Evolutionary conservation across 2,797 vertebrate genomes (phyloP).

Genomic region (Carapus acus): DNA sequence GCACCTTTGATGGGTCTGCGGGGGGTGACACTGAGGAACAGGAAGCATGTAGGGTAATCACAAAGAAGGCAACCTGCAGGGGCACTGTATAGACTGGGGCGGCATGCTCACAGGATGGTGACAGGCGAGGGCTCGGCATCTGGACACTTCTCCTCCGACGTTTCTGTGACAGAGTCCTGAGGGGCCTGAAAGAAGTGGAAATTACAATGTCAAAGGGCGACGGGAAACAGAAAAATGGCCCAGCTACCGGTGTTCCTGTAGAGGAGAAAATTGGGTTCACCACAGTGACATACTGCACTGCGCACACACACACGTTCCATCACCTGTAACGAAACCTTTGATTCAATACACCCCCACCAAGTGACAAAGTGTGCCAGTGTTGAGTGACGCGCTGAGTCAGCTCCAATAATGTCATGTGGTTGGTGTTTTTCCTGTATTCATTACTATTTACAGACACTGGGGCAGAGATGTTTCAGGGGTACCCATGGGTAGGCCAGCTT

Average conservation of each 20-base stretch:
- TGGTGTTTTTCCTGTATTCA: neutral
- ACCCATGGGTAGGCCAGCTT: too few species aligned
- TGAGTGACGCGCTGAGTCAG: neutral
- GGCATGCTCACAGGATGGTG: constrained; percentile 67
- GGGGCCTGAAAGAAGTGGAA: constrained; percentile 9
- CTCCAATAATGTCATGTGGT: neutral
- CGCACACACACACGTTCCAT: too few species aligned
- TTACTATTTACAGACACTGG: too few species aligned
- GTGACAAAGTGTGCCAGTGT: constrained; percentile 1
- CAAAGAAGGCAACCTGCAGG: too few species aligned
- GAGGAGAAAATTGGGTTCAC: neutral
- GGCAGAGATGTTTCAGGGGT: too few species aligned
- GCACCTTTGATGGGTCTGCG: constrained; percentile 74
- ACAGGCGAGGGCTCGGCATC: constrained; percentile 47
- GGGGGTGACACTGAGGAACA: constrained; percentile 62
- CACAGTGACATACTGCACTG: neutral
- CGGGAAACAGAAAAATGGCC: neutral
- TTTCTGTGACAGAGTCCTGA: constrained; percentile 44
- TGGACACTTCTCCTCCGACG: constrained; percentile 57
- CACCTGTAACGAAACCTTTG: neutral
- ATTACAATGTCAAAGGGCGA: constrained; percentile 3
- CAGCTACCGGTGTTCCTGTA: constrained; percentile 5
- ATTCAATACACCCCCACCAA: constrained; percentile 6
- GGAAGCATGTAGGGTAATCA: neutral
- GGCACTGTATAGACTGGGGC: too few species aligned